Evolutionary conservation across 92 coral and sea anemone species (phyloP).

Genomic region (Bergia puertoricense): DNA sequence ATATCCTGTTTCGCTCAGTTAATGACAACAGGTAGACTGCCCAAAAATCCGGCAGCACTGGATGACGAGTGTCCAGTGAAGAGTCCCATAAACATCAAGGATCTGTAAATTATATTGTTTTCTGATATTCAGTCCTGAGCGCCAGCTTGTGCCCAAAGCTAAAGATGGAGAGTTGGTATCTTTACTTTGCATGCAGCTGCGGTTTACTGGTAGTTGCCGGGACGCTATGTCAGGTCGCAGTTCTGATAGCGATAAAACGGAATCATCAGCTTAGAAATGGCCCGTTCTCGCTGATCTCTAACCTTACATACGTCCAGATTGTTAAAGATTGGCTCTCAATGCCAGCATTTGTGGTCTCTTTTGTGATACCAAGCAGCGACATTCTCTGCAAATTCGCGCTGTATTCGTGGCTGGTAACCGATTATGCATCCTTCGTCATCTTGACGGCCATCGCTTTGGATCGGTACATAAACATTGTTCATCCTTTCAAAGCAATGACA

Average conservation of each 20-base stretch:
- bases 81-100: not conserved
- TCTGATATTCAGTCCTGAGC: not conserved
- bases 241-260: not conserved
- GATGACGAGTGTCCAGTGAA: not conserved
- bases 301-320: slow-evolving; percentile 5
- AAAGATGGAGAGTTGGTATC: not conserved
- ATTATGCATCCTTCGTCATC: not conserved
- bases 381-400: not conserved
- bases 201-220: not conserved
- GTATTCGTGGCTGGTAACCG: slow-evolving; percentile 5
- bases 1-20: not conserved
- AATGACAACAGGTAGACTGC: not conserved
- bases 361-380: not conserved
- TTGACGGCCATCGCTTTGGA: slow-evolving; percentile 14
- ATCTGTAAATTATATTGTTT: not conserved
- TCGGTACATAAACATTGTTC: slow-evolving; percentile 14
- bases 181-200: not conserved
- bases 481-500: slow-evolving; percentile 11
- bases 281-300: slow-evolving; percentile 17
- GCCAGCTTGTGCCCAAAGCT: not conserved
- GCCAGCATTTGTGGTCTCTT: not conserved
- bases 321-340: not conserved
- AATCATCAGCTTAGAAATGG: not conserved
- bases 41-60: too few species aligned
- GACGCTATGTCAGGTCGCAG: slow-evolving; percentile 20